Conservation (phyloP, 2,888 invertebrate genomes). For the Drosophila percnosoma region DNA sequence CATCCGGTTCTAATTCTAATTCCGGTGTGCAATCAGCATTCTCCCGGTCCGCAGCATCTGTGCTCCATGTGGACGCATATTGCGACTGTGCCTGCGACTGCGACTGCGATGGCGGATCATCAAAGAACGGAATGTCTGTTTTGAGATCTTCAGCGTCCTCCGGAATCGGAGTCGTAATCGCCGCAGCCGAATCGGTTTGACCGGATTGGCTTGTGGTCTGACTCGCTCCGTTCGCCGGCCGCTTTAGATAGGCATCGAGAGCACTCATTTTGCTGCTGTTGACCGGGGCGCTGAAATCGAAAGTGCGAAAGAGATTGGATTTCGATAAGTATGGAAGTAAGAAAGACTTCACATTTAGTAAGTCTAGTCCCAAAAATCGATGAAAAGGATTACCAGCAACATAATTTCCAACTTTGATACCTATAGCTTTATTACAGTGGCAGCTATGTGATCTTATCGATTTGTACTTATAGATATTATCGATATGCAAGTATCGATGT, state of each 20-base stretch:
- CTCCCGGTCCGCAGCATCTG: conserved; percentile 28
- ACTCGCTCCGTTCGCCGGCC: conserved; percentile 40
- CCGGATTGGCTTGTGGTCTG: not conserved
- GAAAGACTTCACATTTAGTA: not conserved
- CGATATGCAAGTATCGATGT: not conserved
- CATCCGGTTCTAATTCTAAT: not conserved
- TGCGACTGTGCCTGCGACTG: conserved; percentile 20
- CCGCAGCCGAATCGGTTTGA: not conserved
- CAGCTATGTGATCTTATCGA: not conserved
- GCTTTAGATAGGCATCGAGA: conserved; percentile 55
- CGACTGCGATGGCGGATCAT: conserved; percentile 43
- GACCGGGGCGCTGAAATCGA: conserved; percentile 27
- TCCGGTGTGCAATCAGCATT: conserved; percentile 15
- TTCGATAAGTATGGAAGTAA: not conserved
- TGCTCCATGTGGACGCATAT: conserved; percentile 35
- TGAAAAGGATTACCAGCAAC: not conserved
- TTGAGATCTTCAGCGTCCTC: conserved; percentile 70
- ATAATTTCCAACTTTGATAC: not conserved
- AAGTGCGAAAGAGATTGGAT: not conserved
- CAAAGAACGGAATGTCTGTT: conserved; percentile 76
- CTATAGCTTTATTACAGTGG: not conserved
- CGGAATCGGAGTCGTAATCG: conserved; percentile 4
- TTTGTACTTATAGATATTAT: not conserved
- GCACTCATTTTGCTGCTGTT: conserved; percentile 57
- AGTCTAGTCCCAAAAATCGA: not conserved